Evolutionary conservation across 2,797 vertebrate species (phyloP).

Genomic region (Anguilla obscura): DNA sequence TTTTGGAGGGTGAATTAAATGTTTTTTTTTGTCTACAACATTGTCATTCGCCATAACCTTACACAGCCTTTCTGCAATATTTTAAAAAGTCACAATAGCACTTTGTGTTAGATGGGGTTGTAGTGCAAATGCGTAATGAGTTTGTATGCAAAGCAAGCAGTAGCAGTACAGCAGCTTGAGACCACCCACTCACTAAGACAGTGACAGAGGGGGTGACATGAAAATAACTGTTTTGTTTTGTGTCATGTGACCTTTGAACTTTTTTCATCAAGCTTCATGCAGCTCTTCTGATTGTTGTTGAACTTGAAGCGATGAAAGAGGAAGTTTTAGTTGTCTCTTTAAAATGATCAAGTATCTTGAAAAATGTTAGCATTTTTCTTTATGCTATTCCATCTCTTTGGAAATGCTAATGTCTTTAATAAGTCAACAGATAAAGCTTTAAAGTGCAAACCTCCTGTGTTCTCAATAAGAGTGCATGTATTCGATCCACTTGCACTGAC

Average conservation of each 20-base stretch:
- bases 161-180: neutral
- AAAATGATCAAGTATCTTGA: neutral
- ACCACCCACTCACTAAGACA: conserved; percentile 32
- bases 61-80: neutral
- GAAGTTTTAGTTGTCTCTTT: neutral
- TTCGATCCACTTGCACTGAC: neutral
- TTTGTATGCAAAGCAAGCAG: neutral
- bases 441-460: neutral
- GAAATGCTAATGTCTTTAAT: neutral
- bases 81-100: neutral
- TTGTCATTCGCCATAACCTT: neutral
- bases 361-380: neutral
- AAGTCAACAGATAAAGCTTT: neutral
- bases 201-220: conserved; percentile 19
- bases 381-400: neutral
- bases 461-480: neutral
- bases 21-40: neutral
- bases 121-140: neutral
- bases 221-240: conserved; percentile 21
- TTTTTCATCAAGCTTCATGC: conserved; percentile 4
- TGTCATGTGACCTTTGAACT: conserved; percentile 29
- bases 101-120: neutral
- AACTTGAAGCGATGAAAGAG: neutral
- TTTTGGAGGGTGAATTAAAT: neutral
- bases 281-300: conserved; percentile 10